Evolutionary conservation across 2,797 vertebrate species (phyloP).

Genomic region (Poeciliopsis paucimaculata): DNA sequence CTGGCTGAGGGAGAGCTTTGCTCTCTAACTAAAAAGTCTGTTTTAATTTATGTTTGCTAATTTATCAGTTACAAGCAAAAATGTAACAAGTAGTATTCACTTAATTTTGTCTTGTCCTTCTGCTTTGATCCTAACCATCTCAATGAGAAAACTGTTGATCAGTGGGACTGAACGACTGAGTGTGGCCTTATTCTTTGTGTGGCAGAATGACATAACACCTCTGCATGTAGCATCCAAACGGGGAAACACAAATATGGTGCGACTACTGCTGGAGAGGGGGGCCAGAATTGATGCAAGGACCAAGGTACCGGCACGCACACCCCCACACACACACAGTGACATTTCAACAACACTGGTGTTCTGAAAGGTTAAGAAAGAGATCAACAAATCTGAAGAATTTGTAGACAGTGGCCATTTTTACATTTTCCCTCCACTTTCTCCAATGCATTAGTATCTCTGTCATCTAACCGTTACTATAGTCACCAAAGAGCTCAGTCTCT

Average conservation of each 20-base stretch:
- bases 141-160: not conserved
- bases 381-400: not conserved
- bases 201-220: conserved; percentile 96
- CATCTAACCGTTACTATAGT: not conserved
- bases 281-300: conserved; percentile 96
- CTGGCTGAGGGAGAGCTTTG: not conserved
- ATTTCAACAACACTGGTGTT: not conserved
- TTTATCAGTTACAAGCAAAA: not conserved
- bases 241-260: conserved; percentile 97
- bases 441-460: not conserved
- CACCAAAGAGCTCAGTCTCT: not conserved
- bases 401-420: not conserved
- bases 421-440: not conserved
- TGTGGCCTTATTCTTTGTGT: not conserved
- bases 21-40: not conserved
- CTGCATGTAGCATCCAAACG: conserved; percentile 96
- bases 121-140: not conserved
- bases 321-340: not conserved
- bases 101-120: not conserved
- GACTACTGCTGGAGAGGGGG: conserved; percentile 92
- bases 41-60: not conserved
- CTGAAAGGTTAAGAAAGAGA: not conserved
- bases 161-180: not conserved
- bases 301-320: conserved; percentile 81
- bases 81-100: not conserved